Evolutionary conservation across 2,888 invertebrate genomes (phyloP).

Genomic region (Danaus chrysippus): DNA sequence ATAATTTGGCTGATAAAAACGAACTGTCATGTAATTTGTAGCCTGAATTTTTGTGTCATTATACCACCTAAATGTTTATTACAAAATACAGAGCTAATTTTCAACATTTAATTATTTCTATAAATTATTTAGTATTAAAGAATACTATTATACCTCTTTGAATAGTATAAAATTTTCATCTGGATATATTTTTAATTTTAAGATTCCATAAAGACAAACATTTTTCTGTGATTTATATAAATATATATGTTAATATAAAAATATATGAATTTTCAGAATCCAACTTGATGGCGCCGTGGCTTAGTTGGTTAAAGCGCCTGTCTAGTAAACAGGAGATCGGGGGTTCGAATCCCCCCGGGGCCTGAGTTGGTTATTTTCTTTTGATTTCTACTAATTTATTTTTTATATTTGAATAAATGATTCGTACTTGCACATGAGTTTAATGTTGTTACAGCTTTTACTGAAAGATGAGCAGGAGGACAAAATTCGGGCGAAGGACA

Average conservation of each 20-base stretch:
- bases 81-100: no score
- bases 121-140: no score
- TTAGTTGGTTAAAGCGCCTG: constrained; percentile 80
- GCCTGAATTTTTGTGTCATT: no score
- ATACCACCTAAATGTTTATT: no score
- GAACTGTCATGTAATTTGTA: background rate
- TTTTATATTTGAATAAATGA: constrained; percentile 14
- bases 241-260: no score
- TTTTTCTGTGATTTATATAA: no score
- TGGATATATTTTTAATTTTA: no score
- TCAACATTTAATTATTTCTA: no score
- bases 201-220: no score
- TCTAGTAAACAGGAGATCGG: constrained; percentile 79
- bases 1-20: background rate
- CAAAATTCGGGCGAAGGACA: constrained; percentile 74
- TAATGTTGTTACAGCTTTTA: constrained; percentile 67
- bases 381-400: constrained; percentile 24
- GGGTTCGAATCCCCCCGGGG: constrained; percentile 80
- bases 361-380: constrained; percentile 43
- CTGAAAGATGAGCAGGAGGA: constrained; percentile 71
- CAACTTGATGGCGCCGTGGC: constrained; percentile 70
- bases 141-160: no score
- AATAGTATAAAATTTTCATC: no score
- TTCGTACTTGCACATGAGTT: constrained; percentile 81
- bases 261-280: no score